phyloP scores from a whole-genome alignment of 1,140 invertebrate species.

The Plutomurus gul region DNA sequence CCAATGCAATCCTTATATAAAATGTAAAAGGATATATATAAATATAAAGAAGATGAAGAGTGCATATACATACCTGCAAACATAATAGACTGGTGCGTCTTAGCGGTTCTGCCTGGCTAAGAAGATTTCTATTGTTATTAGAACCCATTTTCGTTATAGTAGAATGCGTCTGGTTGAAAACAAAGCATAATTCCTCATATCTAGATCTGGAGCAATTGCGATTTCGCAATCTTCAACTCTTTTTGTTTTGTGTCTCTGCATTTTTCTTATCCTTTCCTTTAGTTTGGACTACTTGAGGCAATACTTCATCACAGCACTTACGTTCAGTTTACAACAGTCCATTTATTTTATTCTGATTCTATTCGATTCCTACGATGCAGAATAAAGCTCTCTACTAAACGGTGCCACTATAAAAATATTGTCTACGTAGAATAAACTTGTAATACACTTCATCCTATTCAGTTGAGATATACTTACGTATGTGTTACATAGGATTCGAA shows the following conservation, averaged over 20 bases:
- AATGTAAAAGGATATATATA: not conserved
- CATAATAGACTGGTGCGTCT: not conserved
- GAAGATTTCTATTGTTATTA: no score
- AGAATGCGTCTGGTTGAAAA: constrained; percentile 5
- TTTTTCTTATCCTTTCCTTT: not conserved
- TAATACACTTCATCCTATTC: no score
- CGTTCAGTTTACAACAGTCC: not conserved
- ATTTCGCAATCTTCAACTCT: not conserved
- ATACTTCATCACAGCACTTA: not conserved
- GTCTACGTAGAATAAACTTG: no score
- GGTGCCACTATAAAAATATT: no score
- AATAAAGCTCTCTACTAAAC: not conserved
- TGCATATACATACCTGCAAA: not conserved
- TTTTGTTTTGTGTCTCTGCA: not conserved
- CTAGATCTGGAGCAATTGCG: constrained; percentile 16
- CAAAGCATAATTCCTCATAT: constrained; percentile 26
- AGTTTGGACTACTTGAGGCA: not conserved
- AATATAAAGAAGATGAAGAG: not conserved
- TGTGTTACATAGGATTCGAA: no score
- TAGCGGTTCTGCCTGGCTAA: not conserved
- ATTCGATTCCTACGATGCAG: constrained; percentile 19
- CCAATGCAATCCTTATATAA: not conserved
- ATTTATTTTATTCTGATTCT: constrained; percentile 22
- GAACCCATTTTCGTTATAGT: not conserved
- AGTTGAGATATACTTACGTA: no score